Evolutionary conservation across 35 echinoderm and acorn worm species (phyloP).

Genomic region (Heliocidaris tuberculata): DNA sequence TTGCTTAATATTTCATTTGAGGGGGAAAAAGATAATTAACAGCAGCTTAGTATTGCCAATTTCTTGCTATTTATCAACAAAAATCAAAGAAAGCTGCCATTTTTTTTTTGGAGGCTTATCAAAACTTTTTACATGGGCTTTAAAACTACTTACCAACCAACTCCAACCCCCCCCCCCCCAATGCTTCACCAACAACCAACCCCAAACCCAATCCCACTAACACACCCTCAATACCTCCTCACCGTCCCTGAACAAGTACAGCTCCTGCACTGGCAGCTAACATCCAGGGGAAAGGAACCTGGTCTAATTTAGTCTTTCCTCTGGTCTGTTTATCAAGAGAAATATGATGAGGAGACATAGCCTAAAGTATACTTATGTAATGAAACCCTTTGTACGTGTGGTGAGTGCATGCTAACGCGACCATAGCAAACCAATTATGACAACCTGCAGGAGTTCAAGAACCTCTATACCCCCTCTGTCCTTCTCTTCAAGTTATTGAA

Average conservation of each 20-base stretch:
- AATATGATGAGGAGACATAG: conserved; percentile 22
- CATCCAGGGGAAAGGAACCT: neutral
- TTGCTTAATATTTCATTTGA: no score
- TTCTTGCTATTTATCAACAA: no score
- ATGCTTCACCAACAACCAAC: no score
- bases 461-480: neutral
- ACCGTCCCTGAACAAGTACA: neutral
- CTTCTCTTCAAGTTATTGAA: neutral
- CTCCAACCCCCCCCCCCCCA: no score
- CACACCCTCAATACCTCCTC: neutral
- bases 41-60: no score
- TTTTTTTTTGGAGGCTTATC: no score
- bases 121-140: no score
- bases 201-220: neutral
- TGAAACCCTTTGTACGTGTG: conserved; percentile 1
- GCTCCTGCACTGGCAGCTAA: neutral
- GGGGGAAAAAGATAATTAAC: no score
- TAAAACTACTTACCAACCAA: no score
- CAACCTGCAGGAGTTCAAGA: neutral
- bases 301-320: conserved; percentile 37
- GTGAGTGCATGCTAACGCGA: neutral
- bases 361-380: conserved; percentile 20
- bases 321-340: conserved; percentile 17
- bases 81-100: no score
- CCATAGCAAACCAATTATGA: neutral